phyloP scores from a whole-genome alignment of 2,113 vertebrate genomes.

The Phainopepla nitens region DNA sequence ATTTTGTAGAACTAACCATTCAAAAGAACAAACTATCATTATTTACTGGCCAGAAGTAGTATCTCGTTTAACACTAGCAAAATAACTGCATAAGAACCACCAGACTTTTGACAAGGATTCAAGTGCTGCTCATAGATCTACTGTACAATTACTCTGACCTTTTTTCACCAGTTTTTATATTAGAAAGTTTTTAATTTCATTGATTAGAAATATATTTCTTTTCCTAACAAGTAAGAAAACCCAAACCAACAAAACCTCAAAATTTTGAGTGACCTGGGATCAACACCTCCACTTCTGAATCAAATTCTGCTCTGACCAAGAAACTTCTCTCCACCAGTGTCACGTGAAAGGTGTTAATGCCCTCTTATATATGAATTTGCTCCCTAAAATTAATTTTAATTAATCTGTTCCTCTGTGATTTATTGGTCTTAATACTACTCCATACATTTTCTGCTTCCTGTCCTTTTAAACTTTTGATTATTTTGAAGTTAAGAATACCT shows the following conservation, averaged over 20 bases:
- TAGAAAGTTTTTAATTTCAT: background rate
- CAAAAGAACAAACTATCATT: background rate
- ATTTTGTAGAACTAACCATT: background rate
- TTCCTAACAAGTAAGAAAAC: background rate
- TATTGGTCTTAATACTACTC: background rate
- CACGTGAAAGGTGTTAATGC: background rate
- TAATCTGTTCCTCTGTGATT: background rate
- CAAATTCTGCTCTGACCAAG: background rate
- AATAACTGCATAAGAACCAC: background rate
- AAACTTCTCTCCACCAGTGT: background rate
- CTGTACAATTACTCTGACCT: background rate
- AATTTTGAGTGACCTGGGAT: background rate
- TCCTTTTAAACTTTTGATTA: background rate
- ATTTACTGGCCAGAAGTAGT: background rate
- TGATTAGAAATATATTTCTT: background rate
- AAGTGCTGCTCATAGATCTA: background rate
- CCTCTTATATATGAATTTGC: background rate
- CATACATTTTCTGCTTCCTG: accelerated
- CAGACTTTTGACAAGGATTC: background rate
- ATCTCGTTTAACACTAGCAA: background rate
- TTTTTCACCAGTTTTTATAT: background rate
- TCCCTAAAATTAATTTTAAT: background rate
- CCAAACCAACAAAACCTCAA: background rate
- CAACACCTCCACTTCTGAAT: background rate
- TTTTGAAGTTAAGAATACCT: background rate